Evolutionary conservation across 2,797 vertebrate genomes (phyloP).

Genomic region (Masticophis lateralis): DNA sequence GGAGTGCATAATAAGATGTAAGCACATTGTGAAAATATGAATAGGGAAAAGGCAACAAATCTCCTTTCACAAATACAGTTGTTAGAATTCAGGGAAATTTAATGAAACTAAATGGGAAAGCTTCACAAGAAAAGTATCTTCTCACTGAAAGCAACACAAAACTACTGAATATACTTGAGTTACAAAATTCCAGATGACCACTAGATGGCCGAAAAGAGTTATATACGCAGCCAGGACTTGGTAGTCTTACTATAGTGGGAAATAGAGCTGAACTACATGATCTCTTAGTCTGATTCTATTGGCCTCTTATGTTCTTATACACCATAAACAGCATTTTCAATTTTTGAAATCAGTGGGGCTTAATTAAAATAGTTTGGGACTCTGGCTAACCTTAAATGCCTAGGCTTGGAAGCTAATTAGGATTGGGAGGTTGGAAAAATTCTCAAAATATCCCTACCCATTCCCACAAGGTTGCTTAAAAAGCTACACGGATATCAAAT

Average conservation of each 20-base stretch:
- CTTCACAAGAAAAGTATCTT: background rate
- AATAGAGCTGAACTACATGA: background rate
- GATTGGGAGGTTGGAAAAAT: background rate
- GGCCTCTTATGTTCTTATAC: background rate
- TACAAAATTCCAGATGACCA: background rate
- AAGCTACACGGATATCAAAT: background rate
- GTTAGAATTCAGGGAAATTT: background rate
- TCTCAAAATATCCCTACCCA: background rate
- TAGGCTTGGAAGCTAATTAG: background rate
- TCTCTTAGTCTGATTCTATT: background rate
- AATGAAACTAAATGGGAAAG: background rate
- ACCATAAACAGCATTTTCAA: background rate
- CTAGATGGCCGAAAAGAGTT: background rate
- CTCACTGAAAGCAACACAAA: background rate
- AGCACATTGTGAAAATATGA: background rate
- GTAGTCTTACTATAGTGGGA: background rate
- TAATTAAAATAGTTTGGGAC: background rate
- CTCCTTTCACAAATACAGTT: background rate
- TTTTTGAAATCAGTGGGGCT: background rate
- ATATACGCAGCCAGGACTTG: background rate
- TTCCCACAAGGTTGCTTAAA: background rate
- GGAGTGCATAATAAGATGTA: background rate
- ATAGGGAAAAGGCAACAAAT: background rate
- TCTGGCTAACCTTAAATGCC: background rate
- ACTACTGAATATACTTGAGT: background rate